Base-by-base conservation (phyloP, 2,113 vertebrate genomes). In the Microcebus ravelobensis region DNA sequence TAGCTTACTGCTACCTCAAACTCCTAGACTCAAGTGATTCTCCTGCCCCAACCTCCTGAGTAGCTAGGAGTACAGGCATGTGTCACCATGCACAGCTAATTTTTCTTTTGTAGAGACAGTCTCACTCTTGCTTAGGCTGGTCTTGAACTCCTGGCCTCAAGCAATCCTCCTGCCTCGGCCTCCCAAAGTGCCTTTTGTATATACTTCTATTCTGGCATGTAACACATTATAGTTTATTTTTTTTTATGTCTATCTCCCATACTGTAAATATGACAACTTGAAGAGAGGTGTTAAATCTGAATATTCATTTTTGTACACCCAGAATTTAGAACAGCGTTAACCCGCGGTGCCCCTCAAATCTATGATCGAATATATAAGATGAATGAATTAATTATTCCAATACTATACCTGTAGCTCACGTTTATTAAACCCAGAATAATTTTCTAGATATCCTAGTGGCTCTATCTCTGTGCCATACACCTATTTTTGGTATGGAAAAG, bases 311-410 rank as follows among this genome's bases (percentile, higher is more conserved):
- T 89, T 45, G 31, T 68, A 52, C 50, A 27, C 39, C 63, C 9
- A 90, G 83, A 96, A 89, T 14, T 81, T 73, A 95, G 55, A 79
- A 55, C 11, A 39, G 20, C 71, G 42, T 89, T 96, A 93, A 63
- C n/a, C 15, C 45, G 9, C 50, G 42, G 34, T 59, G 7, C 76
- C 39, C 65, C 5, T 91, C 48, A 90, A 50, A 85, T 50, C 63
- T 92, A 45, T 59, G 73, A 87, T 71, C 12, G 36, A 85, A 50
- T 87, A 42, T 83, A 21, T 67, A 85, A 25, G 52, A 77, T 87
- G 42, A 71, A 71, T 71, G 77, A 95, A 63, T 91, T 71, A 88
- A 81, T 42, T 94, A 6, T 77, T 45, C 73, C n/a, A 87, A 23
- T 65, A 65, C 6, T 96, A 0, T 81, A n/a, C 39, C 42, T 73